phyloP scores from a whole-genome alignment of 2,888 invertebrate species.

The Lepetodrilus schrolli region DNA sequence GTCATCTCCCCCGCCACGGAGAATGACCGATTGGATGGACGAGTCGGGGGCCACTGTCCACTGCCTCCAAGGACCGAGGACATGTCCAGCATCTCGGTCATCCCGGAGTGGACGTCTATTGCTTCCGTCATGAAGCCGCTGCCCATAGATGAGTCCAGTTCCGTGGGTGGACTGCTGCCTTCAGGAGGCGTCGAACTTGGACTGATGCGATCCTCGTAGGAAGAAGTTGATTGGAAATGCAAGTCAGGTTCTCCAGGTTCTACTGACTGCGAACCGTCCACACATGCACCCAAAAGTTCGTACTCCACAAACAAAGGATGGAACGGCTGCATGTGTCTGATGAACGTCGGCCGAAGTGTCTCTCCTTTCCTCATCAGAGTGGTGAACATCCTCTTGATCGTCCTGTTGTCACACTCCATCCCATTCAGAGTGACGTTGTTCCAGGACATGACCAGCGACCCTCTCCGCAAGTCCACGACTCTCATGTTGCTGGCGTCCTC shows the following conservation, averaged over 20 bases:
- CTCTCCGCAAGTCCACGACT: background rate
- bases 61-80: background rate
- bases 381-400: background rate
- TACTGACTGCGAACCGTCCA: background rate
- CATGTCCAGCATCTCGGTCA: background rate
- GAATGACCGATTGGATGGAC: background rate
- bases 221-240: background rate
- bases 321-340: slow-evolving; percentile 21
- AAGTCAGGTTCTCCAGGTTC: background rate
- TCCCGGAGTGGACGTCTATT: background rate
- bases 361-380: slow-evolving; percentile 4
- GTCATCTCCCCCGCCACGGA: background rate
- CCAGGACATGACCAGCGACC: slow-evolving; percentile 7
- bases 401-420: background rate
- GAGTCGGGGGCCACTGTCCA: background rate
- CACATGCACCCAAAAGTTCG: slow-evolving; percentile 7
- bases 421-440: slow-evolving; percentile 13
- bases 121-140: background rate
- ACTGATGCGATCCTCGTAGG: background rate
- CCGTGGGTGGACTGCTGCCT: background rate
- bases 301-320: slow-evolving; percentile 17
- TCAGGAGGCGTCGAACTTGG: background rate
- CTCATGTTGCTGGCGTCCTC: background rate
- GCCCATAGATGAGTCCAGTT: background rate
- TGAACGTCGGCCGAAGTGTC: background rate